These are phyloP conservation scores for Epinotia bilunana DNA, from an alignment of 2,888 invertebrate species.

Conservation along the genomic window DNA sequence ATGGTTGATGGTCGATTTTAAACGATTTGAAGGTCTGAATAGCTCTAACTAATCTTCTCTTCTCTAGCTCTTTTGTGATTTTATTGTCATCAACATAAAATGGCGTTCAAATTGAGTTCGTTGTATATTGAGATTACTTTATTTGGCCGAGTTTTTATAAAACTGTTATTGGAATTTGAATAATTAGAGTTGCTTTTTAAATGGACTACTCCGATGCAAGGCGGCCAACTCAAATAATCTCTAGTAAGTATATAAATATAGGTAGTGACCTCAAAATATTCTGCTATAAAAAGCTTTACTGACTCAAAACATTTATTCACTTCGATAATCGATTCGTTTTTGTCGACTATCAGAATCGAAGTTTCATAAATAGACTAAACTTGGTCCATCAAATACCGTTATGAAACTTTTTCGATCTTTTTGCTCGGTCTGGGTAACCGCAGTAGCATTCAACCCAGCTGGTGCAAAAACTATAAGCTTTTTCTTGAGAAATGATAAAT, in stretches of 20 bases:
- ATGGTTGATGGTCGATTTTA: too few relatives aligned
- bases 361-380: slow-evolving; percentile 31
- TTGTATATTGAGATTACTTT: background rate
- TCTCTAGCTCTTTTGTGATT: background rate
- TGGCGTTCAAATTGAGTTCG: background rate
- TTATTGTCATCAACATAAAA: too few relatives aligned
- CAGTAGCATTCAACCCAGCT: slow-evolving; percentile 19
- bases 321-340: slow-evolving; percentile 39
- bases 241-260: background rate
- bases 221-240: too few relatives aligned
- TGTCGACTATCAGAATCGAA: slow-evolving; percentile 30
- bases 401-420: slow-evolving; percentile 41
- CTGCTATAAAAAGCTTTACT: slow-evolving; percentile 21
- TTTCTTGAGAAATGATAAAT: slow-evolving; percentile 9
- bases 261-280: slow-evolving; percentile 4
- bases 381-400: slow-evolving; percentile 35
- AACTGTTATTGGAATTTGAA: too few relatives aligned
- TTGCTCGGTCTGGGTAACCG: slow-evolving; percentile 31
- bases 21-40: background rate
- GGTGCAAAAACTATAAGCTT: slow-evolving; percentile 27
- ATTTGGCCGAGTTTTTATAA: too few relatives aligned
- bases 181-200: too few relatives aligned
- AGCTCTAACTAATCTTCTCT: background rate
- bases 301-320: slow-evolving; percentile 19
- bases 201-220: too few relatives aligned